Evolutionary conservation across 2,797 vertebrate genomes (phyloP).

Genomic region (Crocodylus rhombifer): DNA sequence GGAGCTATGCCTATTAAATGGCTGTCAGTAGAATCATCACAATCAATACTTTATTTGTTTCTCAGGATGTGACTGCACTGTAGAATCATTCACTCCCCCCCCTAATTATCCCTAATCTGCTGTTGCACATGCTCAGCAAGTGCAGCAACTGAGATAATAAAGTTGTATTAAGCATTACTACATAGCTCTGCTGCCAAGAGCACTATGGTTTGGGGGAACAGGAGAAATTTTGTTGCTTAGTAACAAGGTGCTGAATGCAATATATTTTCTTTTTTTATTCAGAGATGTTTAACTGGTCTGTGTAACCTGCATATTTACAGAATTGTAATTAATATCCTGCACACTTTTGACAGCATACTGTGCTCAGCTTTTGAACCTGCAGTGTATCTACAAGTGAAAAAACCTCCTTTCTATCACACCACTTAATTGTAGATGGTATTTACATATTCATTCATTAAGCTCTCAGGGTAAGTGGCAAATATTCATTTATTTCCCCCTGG

Average conservation of each 20-base stretch:
- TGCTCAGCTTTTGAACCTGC: slow-evolving; percentile 32
- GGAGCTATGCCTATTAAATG: slow-evolving; percentile 75
- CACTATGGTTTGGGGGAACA: slow-evolving; percentile 66
- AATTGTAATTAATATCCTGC: slow-evolving; percentile 10
- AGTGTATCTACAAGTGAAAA: slow-evolving; percentile 32
- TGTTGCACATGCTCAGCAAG: slow-evolving; percentile 58
- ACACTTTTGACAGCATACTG: not conserved
- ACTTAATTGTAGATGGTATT: slow-evolving; percentile 1
- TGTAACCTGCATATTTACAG: slow-evolving; percentile 22
- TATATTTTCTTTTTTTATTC: slow-evolving; percentile 13
- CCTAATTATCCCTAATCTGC: slow-evolving; percentile 76
- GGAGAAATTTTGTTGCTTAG: slow-evolving; percentile 78
- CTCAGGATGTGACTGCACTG: slow-evolving; percentile 71
- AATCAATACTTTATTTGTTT: slow-evolving; percentile 80
- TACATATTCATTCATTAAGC: slow-evolving; percentile 4
- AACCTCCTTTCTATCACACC: not conserved
- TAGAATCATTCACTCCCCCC: slow-evolving; percentile 61
- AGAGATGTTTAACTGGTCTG: not conserved
- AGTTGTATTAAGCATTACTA: slow-evolving; percentile 73
- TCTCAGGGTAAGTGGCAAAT: not conserved
- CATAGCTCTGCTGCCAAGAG: slow-evolving; percentile 51
- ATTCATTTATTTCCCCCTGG: not conserved
- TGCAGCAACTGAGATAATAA: slow-evolving; percentile 76
- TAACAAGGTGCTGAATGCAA: slow-evolving; percentile 58
- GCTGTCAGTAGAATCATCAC: slow-evolving; percentile 74